phyloP scores from a whole-genome alignment of 2,113 vertebrate species.

The Nesoenas mayeri region DNA sequence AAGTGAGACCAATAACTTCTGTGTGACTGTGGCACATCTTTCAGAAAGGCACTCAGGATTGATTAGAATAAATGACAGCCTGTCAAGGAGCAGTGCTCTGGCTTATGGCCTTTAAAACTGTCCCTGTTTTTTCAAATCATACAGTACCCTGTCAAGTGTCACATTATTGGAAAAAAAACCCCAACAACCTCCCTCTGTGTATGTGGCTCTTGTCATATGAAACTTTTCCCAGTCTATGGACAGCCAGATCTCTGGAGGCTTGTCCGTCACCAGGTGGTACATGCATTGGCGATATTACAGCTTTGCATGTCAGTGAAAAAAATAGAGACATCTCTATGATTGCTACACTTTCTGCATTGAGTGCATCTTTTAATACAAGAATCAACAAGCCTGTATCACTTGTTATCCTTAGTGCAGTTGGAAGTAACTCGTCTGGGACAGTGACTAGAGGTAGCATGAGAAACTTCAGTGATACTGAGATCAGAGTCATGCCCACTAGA shows the following conservation, averaged over 20 bases:
- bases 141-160: neutral
- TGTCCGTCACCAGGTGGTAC: neutral
- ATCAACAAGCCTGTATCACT: neutral
- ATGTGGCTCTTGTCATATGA: neutral
- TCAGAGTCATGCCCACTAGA: neutral
- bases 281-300: rapidly evolving
- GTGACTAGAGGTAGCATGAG: neutral
- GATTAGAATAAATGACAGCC: neutral
- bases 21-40: neutral
- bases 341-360: neutral
- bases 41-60: neutral
- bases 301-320: neutral
- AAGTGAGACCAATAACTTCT: neutral
- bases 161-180: neutral
- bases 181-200: neutral
- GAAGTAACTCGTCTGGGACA: neutral
- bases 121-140: neutral
- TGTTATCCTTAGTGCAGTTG: neutral
- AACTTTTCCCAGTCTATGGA: neutral
- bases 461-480: neutral
- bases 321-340: neutral
- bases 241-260: neutral
- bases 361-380: neutral
- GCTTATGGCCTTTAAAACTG: neutral
- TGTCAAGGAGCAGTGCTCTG: neutral